Percentiles rank a stretch among this genome's conserved stretches.
phyloP scores from a whole-genome alignment of 2,797 vertebrate genomes.

The Protosalanx chinensis region DNA sequence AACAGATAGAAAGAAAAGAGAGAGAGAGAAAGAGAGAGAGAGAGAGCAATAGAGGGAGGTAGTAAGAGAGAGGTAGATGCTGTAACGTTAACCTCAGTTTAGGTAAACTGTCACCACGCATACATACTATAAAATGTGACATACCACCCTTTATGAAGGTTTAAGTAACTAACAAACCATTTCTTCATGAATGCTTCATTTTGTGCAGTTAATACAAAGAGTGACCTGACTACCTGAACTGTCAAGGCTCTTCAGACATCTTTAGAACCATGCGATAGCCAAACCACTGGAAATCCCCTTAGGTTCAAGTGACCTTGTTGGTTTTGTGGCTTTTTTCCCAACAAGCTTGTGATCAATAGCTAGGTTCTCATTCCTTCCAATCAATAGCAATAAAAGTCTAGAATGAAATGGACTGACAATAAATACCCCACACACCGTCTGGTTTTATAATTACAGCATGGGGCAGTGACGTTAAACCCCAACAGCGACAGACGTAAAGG shows the following conservation, averaged over 20 bases:
- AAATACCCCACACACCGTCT: slow-evolving; percentile 23
- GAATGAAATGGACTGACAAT: slow-evolving; percentile 28
- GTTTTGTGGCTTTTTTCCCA: slow-evolving; percentile 38
- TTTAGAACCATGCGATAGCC: background rate
- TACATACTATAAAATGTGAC: too few species aligned
- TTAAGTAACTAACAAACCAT: too few species aligned
- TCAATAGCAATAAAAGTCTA: slow-evolving; percentile 39
- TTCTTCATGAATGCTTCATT: too few species aligned
- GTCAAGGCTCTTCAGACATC: slow-evolving; percentile 14
- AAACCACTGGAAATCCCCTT: slow-evolving; percentile 28
- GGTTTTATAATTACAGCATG: slow-evolving; percentile 23
- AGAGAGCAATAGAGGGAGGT: background rate
- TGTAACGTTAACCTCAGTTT: background rate
- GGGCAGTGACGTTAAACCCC: slow-evolving; percentile 17
- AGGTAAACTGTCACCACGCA: background rate
- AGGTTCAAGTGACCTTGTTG: slow-evolving; percentile 37
- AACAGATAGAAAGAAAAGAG: background rate
- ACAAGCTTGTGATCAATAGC: slow-evolving; percentile 42
- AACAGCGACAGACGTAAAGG: background rate
- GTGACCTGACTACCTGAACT: slow-evolving; percentile 1
- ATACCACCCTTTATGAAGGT: too few species aligned
- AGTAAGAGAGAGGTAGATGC: background rate
- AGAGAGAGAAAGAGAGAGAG: background rate
- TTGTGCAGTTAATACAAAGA: too few species aligned
- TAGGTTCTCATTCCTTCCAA: slow-evolving; percentile 33